A percentile compares a stretch with the other conserved stretches of the same genome.
These are phyloP conservation scores for Noctuana brunneofusca DNA, from an alignment of 2,888 invertebrate species.

Conservation along the genomic window DNA sequence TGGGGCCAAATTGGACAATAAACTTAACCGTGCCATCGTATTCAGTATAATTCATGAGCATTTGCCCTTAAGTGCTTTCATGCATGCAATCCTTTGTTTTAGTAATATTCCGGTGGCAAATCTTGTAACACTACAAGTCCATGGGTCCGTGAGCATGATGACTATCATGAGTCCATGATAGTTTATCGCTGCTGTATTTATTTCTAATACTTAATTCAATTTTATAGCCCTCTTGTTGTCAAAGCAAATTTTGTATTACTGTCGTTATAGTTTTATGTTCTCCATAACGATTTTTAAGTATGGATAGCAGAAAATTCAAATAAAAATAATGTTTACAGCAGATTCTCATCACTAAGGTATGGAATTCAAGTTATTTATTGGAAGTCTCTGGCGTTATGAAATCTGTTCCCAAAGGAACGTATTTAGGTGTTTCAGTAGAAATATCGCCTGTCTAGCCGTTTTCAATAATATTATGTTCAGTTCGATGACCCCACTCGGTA, in stretches of 20 bases:
- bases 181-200: no score
- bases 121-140: background rate
- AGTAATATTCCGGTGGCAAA: conserved; percentile 3
- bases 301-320: no score
- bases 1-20: conserved; percentile 9
- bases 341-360: background rate
- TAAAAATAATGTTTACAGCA: background rate
- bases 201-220: no score
- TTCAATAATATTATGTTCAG: conserved; percentile 1
- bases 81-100: conserved; percentile 25
- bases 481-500: conserved; percentile 18
- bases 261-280: no score
- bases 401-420: background rate
- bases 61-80: conserved; percentile 18
- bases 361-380: conserved; percentile 11
- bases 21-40: conserved; percentile 12
- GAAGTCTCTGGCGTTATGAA: background rate
- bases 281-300: no score
- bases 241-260: no score
- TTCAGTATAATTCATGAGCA: conserved; percentile 14
- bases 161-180: no score
- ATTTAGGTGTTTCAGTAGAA: conserved; percentile 7
- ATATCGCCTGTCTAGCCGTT: conserved; percentile 14
- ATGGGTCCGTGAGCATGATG: background rate
- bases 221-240: no score